Evolutionary conservation across 2,797 vertebrate species (phyloP).

Genomic region (Phoebastria nigripes): DNA sequence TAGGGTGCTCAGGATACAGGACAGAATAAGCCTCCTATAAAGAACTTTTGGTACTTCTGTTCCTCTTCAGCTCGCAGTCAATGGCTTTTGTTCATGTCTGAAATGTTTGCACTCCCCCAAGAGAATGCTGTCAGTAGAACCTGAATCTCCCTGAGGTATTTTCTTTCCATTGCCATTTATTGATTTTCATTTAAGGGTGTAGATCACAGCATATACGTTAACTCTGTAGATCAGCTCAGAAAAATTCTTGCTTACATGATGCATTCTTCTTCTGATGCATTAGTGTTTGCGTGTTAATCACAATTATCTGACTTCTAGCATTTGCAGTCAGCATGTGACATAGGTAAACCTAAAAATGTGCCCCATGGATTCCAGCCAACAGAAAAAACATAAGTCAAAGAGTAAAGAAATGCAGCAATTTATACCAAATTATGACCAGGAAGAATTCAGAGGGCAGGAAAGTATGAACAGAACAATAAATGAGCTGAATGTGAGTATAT

Average conservation of each 20-base stretch:
- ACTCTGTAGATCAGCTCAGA: slow-evolving; percentile 12
- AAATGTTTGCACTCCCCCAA: slow-evolving; percentile 36
- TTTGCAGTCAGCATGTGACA: neutral
- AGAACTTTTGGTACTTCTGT: neutral
- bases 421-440: neutral
- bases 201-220: slow-evolving; percentile 16
- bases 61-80: slow-evolving; percentile 43
- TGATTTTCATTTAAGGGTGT: slow-evolving; percentile 65
- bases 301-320: neutral
- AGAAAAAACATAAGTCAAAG: neutral
- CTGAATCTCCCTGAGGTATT: slow-evolving; percentile 24
- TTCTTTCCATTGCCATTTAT: slow-evolving; percentile 61
- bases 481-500: neutral
- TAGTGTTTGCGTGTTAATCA: slow-evolving; percentile 13
- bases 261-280: neutral
- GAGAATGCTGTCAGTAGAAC: neutral
- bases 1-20: slow-evolving; percentile 3
- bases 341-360: neutral
- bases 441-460: neutral
- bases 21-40: slow-evolving; percentile 28
- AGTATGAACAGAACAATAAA: neutral
- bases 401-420: neutral
- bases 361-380: neutral
- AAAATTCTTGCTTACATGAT: slow-evolving; percentile 17
- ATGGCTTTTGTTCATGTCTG: slow-evolving; percentile 46